Evolutionary conservation across 1,140 invertebrate genomes (phyloP), one percentile per base, ranked within the genome.

Genomic region (Neodiprion lecontei): DNA sequence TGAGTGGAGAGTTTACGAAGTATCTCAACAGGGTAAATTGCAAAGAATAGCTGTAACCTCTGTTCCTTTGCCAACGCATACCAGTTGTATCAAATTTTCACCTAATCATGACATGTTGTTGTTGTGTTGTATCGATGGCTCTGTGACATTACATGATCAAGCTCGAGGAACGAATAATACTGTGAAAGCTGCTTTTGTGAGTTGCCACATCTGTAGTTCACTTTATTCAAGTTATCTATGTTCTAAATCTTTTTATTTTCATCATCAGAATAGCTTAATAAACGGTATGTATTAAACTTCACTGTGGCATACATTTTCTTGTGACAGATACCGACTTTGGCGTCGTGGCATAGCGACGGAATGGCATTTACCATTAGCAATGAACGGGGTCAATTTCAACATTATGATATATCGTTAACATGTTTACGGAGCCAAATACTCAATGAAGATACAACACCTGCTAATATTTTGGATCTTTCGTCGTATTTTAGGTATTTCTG

Each of bases 111-210:
- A 95, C 79, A 92, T 92, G 82, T 85, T 95, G 23, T 85, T 95
- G 28, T 82, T 95, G 65, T 94, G 94, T 61, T 95, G 94, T 82
- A 93, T 94, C 73, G 94, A 96, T 89, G 92, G 92, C 12, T 92
- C 93, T 47, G 85, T 96, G 73, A 93, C 93, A n/a, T 84, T 94
- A n/a, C 91, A 94, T 74, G 91, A 94, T 88, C 87, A 92, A 71
- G 89, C 88, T 11, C 90, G 90, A 81, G 91, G 92, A 70, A 90
- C 90, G 1, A 94, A 91, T 7, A 91, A 90, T 77, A 90, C 90
- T 67, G 89, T 91, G 61, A 91, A 93, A 89, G 90, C 91, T 72
- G 88, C 90, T 72, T 91, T 95, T 88, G 92, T 93, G 88, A 89
- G 90, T 87, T 79, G 70, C 67, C 48, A 40, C 28, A 40, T 40